Evolutionary conservation across 2,797 vertebrate genomes (phyloP).

Genomic region (Oophaga sylvatica): DNA sequence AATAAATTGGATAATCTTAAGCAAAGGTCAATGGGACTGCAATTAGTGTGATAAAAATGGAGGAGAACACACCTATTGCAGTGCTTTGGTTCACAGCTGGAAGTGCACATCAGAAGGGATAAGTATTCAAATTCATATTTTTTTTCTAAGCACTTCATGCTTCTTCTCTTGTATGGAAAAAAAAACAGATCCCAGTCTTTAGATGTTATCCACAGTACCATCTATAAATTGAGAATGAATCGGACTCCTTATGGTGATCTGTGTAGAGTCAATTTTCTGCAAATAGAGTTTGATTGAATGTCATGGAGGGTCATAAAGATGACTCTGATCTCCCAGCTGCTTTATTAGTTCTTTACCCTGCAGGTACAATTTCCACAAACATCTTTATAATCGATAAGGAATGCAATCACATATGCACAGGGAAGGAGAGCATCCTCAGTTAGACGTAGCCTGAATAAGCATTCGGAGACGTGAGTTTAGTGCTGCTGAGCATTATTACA

Average conservation of each 20-base stretch:
- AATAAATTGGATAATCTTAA: too few species aligned
- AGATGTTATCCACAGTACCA: neutral
- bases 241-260: neutral
- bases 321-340: neutral
- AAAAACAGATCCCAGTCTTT: neutral
- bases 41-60: too few species aligned
- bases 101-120: neutral
- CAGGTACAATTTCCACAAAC: slow-evolving; percentile 11
- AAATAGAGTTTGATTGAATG: slow-evolving; percentile 19
- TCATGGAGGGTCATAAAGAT: slow-evolving; percentile 9
- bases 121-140: neutral
- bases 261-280: neutral
- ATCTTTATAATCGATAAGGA: neutral
- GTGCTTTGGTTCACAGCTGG: too few species aligned
- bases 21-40: too few species aligned
- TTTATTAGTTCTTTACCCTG: slow-evolving; percentile 25
- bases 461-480: neutral
- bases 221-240: neutral
- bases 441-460: slow-evolving; percentile 5
- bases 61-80: too few species aligned
- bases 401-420: neutral
- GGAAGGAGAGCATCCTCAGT: neutral
- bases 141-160: neutral
- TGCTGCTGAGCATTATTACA: neutral
- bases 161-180: neutral